These are phyloP conservation scores for Leptopilina syphax DNA, from an alignment of 2,888 invertebrate genomes.

Conservation along the genomic window DNA sequence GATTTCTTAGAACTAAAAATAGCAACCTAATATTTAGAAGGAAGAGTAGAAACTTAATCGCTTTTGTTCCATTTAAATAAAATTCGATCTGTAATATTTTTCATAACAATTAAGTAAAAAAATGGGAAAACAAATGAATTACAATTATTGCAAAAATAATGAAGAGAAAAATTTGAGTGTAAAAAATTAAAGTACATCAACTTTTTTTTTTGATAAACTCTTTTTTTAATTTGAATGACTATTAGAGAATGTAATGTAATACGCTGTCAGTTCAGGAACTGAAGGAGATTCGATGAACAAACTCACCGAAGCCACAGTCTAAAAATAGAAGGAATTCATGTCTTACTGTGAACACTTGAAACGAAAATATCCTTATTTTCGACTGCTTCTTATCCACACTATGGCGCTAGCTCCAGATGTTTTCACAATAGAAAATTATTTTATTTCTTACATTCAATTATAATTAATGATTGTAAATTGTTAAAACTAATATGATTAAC, in stretches of 20 bases:
- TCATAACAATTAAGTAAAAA: not conserved
- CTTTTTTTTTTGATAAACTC: not conserved
- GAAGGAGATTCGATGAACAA: conserved; percentile 28
- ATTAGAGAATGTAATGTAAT: conserved; percentile 18
- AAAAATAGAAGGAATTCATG: conserved; percentile 71
- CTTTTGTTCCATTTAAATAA: conserved; percentile 46
- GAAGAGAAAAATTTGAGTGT: not conserved
- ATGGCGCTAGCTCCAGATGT: conserved; percentile 17
- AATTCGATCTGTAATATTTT: conserved; percentile 14
- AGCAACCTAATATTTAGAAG: conserved; percentile 73
- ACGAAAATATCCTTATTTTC: conserved; percentile 64
- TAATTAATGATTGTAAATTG: not conserved
- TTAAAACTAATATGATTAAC: not conserved
- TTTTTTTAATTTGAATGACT: conserved; percentile 9
- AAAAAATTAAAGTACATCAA: not conserved
- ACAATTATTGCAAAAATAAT: not conserved
- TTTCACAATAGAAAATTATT: not conserved
- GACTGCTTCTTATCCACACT: conserved; percentile 33
- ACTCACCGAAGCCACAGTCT: conserved; percentile 51
- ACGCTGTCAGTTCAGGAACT: conserved; percentile 30
- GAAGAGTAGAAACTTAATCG: conserved; percentile 62
- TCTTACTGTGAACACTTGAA: conserved; percentile 73
- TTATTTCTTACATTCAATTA: not conserved
- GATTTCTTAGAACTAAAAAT: conserved; percentile 72
- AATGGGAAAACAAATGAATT: not conserved